Percentiles rank a stretch among this genome's conserved stretches.
Evolutionary conservation across 1,140 invertebrate genomes (phyloP).

Genomic region (Tetramorium alpestre): DNA sequence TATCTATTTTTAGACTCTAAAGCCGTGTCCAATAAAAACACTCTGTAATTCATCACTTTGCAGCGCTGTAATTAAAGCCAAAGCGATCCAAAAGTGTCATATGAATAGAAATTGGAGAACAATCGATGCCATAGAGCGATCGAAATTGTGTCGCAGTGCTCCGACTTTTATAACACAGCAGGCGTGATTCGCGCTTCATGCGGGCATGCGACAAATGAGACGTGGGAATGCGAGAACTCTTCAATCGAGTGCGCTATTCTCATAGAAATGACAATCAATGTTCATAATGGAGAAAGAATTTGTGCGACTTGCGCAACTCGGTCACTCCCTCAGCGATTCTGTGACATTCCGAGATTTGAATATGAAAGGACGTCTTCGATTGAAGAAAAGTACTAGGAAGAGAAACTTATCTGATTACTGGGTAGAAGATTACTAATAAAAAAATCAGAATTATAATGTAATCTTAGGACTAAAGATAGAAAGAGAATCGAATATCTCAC

Average conservation of each 20-base stretch:
- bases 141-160: slow-evolving; percentile 37
- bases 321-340: background rate
- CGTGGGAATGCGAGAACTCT: slow-evolving; percentile 60
- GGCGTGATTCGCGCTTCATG: slow-evolving; percentile 39
- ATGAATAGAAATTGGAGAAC: slow-evolving; percentile 48
- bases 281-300: slow-evolving; percentile 21
- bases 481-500: background rate
- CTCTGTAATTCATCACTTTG: slow-evolving; percentile 6
- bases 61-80: background rate
- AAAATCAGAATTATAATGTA: background rate
- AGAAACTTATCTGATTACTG: background rate
- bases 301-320: background rate
- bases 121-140: slow-evolving; percentile 34
- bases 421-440: background rate
- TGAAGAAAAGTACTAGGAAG: background rate
- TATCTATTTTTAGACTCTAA: background rate
- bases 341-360: background rate
- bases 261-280: slow-evolving; percentile 38
- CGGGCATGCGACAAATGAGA: slow-evolving; percentile 37
- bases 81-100: slow-evolving; percentile 14
- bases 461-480: background rate
- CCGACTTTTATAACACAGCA: slow-evolving; percentile 23
- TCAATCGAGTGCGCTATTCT: background rate
- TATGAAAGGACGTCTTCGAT: background rate
- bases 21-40: background rate